Conservation (phyloP, 2,888 invertebrate species). For the Drosophila dives region DNA sequence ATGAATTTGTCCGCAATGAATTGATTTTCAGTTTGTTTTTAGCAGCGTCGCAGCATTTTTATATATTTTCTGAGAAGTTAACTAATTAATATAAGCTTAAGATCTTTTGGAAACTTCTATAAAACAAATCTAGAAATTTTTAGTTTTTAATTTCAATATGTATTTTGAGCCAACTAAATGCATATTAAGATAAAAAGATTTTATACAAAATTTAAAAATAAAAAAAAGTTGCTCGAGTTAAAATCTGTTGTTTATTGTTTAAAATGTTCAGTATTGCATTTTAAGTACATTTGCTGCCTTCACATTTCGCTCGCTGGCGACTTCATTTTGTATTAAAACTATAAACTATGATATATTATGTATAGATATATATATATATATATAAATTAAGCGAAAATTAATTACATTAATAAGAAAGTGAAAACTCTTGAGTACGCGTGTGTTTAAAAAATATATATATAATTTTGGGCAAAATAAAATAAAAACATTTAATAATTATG, state of each 20-base stretch:
- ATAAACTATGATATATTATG: conserved; percentile 50
- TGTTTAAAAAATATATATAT: conserved; percentile 1
- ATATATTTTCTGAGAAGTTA: not conserved
- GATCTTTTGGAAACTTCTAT: not conserved
- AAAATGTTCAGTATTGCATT: conserved; percentile 57
- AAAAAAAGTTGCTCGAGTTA: conserved; percentile 50
- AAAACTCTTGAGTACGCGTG: conserved; percentile 15
- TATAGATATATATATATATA: conserved; percentile 10
- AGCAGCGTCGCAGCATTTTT: not conserved
- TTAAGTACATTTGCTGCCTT: conserved; percentile 66
- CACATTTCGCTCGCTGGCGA: not conserved
- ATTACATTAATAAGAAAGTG: conserved; percentile 53
- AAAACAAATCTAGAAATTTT: not conserved
- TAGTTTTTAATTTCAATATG: not conserved
- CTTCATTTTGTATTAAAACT: conserved; percentile 30
- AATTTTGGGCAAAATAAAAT: conserved; percentile 9
- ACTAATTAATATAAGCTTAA: not conserved
- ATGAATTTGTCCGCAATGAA: not conserved
- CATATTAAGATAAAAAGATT: not conserved
- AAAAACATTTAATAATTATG: conserved; percentile 16
- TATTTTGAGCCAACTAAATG: not conserved
- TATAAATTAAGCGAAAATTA: conserved; percentile 66
- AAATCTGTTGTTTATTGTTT: conserved; percentile 67
- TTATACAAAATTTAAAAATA: not conserved
- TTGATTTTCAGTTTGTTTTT: not conserved